Evolutionary conservation across 2,113 vertebrate genomes (phyloP), one percentile per base, ranked within the genome.

Genomic region (Recurvirostra avosetta): DNA sequence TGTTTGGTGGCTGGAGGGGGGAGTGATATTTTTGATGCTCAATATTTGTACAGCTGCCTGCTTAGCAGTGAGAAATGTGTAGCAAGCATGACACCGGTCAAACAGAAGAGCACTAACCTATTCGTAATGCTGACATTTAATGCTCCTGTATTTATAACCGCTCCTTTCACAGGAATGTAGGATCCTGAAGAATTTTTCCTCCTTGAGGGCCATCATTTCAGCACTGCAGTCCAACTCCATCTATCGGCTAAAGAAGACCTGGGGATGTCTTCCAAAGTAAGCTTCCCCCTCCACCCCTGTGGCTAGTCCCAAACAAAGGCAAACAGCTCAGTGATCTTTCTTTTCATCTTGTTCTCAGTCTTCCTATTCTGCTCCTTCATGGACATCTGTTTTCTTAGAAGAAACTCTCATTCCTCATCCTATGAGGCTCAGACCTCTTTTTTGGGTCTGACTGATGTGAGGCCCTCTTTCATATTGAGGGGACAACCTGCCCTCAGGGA

Each of bases 161-260:
- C 95, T 96, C 96, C 89, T 93, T 74, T 29, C 70, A 73, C 98
- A 99, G 99, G 99, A 99, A 98, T 99, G 99, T 74, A 98, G 99
- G 87, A 99, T 99, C 91, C 98, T 99, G 75, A 99, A 99, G 98
- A 99, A 99, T 95, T 99, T 99, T 90, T 99, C 99, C 13, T 99
- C 99, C 40, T 98, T 99, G 95, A 98, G 98, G 94, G 99, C 99
- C 96, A 99, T 99, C 38, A 98, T 99, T 75, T 99, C 99, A 0
- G 99, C 99, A 0, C 98, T 99, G 94, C 99, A 99, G 98, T 99
- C 99, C 94, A 99, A 99, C 95, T 98, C 99, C 82, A 98, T 99
- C 95, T 99, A 99, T 98, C 98, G 99, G n/a, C 97, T 99, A 88
- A 99, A 99, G 88, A 99, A 98, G 94, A 98, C 98, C 4, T 99